A percentile compares a stretch with the other conserved stretches of the same genome.
Evolutionary conservation across 2,113 vertebrate genomes (phyloP).

Genomic region (Lucifuga dentata): DNA sequence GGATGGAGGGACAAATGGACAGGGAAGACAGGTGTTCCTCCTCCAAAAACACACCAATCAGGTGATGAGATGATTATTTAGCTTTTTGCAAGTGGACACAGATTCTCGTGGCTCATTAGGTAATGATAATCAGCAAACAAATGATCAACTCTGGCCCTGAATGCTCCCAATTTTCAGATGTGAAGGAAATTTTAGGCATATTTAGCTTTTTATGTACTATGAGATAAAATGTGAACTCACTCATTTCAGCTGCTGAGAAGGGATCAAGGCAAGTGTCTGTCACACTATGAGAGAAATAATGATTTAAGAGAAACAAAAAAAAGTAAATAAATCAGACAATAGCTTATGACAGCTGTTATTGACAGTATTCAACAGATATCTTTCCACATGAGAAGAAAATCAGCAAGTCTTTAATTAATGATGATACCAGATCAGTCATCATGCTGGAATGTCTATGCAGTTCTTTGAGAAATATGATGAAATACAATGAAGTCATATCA

Average conservation of each 20-base stretch:
- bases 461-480: constrained; percentile 34
- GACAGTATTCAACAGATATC: constrained; percentile 51
- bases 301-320: constrained; percentile 19
- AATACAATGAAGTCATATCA: constrained; percentile 49
- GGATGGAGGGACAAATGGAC: constrained; percentile 37
- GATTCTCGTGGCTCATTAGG: constrained; percentile 47
- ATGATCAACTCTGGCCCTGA: no score
- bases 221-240: constrained; percentile 8
- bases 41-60: constrained; percentile 37
- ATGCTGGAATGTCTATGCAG: constrained; percentile 35
- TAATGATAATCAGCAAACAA: constrained; percentile 48
- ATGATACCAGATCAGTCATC: constrained; percentile 33
- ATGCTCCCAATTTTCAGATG: no score
- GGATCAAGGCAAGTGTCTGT: constrained; percentile 32
- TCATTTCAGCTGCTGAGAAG: neutral
- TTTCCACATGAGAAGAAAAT: constrained; percentile 22
- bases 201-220: neutral
- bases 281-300: neutral
- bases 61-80: constrained; percentile 27
- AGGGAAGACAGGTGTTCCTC: constrained; percentile 68
- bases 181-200: no score
- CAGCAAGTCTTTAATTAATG: constrained; percentile 54
- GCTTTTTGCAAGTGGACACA: constrained; percentile 7
- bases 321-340: neutral
- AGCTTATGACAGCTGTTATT: constrained; percentile 61